Base-by-base conservation (phyloP, 2,888 invertebrate species). In the Galeruca laticollis region DNA sequence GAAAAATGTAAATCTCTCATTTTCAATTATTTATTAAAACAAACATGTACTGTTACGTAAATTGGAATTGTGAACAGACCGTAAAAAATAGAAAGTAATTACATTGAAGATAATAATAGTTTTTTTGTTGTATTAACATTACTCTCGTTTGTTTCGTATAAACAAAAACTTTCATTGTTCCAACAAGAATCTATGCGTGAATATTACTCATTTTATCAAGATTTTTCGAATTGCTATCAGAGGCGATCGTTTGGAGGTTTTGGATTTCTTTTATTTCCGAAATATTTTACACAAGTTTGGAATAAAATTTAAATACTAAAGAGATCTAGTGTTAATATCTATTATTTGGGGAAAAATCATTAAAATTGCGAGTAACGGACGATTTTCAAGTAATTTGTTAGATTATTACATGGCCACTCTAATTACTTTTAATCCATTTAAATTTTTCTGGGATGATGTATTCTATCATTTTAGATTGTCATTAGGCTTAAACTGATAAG, bases 51-150 rank as follows among this genome's bases (percentile, higher is more conserved):
- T 37, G 37, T 37, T 37, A 13, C 37, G 13, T 11, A 37, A 18
- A 52, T 52, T 26, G 15, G 21, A 52, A 52, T 52, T 52, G 52
- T 52, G 52, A 52, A 52, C 21, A 10, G 49, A 51, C 49, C 49
- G 49, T 51, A 18, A 26, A 26, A 21, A 52, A 6, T 52, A 52
- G 52, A 52, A 52, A 52, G 52, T 52, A 52, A 13, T 10, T 47
- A 2, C 10, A 47, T 8, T 47, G 9, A 18, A 18, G 18, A 15
- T 18, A 47, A 47, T 47, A 47, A 47, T 47, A 47, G 18, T 47
- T 47, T 47, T 47, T 18, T 43, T 47, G 15, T 18, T 9, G 9
- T 18, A 9, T 10, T 15, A 18, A 47, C 18, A 9, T 47, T 15
- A 47, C 18, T 15, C 18, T 47, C 8, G 47, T 47, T 47, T 47